A percentile compares a stretch with the other conserved stretches of the same genome.
Evolutionary conservation across 2,113 vertebrate species (phyloP).

Genomic region (Fregetta grallaria): DNA sequence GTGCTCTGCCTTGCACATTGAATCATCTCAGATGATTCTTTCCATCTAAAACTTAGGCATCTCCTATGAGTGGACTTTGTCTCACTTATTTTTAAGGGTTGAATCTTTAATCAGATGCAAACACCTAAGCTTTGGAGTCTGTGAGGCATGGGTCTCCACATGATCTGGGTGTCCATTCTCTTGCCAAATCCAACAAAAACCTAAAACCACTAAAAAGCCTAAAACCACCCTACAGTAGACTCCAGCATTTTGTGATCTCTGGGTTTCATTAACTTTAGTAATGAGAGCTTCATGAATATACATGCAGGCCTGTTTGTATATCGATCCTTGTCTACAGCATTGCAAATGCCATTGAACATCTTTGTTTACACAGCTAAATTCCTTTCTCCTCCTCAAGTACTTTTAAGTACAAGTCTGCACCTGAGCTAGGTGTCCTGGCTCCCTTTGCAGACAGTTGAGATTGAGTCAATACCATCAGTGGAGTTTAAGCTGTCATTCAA

Average conservation of each 20-base stretch:
- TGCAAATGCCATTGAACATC: neutral
- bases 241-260: neutral
- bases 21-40: neutral
- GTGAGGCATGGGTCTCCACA: fast-evolving
- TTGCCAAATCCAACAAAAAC: neutral
- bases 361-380: neutral
- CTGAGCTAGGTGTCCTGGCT: neutral
- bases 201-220: neutral
- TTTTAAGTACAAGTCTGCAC: neutral
- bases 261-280: neutral
- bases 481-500: neutral
- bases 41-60: neutral
- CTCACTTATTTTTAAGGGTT: neutral
- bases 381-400: neutral
- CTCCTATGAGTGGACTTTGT: neutral
- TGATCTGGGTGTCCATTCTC: neutral
- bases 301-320: fast-evolving
- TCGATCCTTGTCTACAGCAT: neutral
- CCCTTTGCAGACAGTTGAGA: neutral
- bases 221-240: neutral
- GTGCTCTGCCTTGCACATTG: neutral
- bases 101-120: neutral
- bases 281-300: neutral
- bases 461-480: neutral
- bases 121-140: neutral